phyloP scores from a whole-genome alignment of 2,797 vertebrate genomes.

The Sebastes kiyomatsui region DNA sequence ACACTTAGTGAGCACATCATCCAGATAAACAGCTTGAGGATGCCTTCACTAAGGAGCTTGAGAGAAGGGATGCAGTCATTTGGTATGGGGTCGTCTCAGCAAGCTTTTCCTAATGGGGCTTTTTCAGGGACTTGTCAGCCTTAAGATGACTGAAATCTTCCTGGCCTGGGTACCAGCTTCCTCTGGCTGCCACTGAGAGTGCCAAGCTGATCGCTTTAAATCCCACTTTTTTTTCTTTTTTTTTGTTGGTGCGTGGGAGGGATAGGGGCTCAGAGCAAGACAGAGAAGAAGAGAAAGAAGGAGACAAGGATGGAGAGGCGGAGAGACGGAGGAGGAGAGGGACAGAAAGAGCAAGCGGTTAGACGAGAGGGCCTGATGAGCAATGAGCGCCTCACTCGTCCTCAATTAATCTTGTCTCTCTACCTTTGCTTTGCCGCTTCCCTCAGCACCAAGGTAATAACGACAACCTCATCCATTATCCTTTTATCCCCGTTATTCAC shows the following conservation, averaged over 20 bases:
- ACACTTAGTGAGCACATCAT: slow-evolving; percentile 67
- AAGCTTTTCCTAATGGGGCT: slow-evolving; percentile 81
- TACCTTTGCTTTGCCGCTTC: slow-evolving; percentile 92
- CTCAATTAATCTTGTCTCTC: slow-evolving; percentile 98
- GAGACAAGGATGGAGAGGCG: slow-evolving; percentile 65
- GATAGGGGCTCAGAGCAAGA: slow-evolving; percentile 45
- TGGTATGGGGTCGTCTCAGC: slow-evolving; percentile 75
- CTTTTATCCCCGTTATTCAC: slow-evolving; percentile 97
- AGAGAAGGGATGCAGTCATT: slow-evolving; percentile 73
- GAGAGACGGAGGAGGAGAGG: slow-evolving; percentile 59
- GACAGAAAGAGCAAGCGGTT: slow-evolving; percentile 67
- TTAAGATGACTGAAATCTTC: slow-evolving; percentile 84
- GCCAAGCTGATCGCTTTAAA: slow-evolving; percentile 77
- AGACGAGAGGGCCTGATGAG: slow-evolving; percentile 78
- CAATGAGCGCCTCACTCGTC: slow-evolving; percentile 86
- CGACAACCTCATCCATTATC: slow-evolving; percentile 98
- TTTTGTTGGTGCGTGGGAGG: slow-evolving; percentile 53
- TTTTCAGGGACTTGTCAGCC: slow-evolving; percentile 81
- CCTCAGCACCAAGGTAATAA: slow-evolving; percentile 93
- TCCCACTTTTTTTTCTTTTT: slow-evolving; percentile 47
- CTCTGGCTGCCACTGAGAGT: slow-evolving; percentile 69
- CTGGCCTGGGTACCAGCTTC: slow-evolving; percentile 71
- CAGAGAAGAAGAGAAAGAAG: slow-evolving; percentile 55
- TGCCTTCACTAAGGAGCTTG: slow-evolving; percentile 77
- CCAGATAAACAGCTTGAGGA: slow-evolving; percentile 76